Evolutionary conservation across 2,797 vertebrate genomes (phyloP), one percentile per base, ranked within the genome.

Genomic region (Cyclopterus lumpus): DNA sequence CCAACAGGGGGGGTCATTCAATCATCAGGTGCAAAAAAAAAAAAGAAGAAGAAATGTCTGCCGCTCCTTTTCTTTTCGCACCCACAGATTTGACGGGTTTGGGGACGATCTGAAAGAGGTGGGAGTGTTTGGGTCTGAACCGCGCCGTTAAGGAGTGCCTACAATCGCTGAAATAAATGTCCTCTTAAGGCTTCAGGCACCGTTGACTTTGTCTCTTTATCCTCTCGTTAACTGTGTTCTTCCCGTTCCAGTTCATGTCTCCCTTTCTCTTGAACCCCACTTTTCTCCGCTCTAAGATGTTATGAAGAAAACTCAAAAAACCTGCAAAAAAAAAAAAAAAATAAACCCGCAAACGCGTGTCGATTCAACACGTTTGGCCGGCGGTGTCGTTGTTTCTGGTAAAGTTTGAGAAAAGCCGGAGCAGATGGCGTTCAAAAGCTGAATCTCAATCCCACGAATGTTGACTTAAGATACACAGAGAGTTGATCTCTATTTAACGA

Each of bases 1-100:
- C n/a, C 10, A 8, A 12, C 71, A 55, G 58, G 64, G 83, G 58
- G 64, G 83, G 85, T 88, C 86, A 88, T 87, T 84, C 87, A 88
- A 77, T 88, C 82, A 86, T 70, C 71, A 46, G 68, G 70, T 57
- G 60, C 67, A 67, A 87, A n/a, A n/a, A n/a, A n/a, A n/a, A n/a
- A n/a, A n/a, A n/a, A n/a, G n/a, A n/a, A n/a, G n/a, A n/a, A 82
- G 38, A 34, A 69, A 62, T 18, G 42, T 67, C 69, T 73, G 24
- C 64, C 10, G 4, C 38, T 75, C 8, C 55, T 77, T 73, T 73
- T 58, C 59, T 78, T 38, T 38, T 67, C 75, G 63, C 36, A 66
- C 48, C 53, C 16, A 0, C 71, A 44, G 18, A 78, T 78, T 61
- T 76, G 71, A 85, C 61, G 61, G 16, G 66, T 79, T 18, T 22